Evolutionary conservation across 2,888 invertebrate genomes (phyloP), one percentile per base, ranked within the genome.

Genomic region (Hemicrepidius hirtus): DNA sequence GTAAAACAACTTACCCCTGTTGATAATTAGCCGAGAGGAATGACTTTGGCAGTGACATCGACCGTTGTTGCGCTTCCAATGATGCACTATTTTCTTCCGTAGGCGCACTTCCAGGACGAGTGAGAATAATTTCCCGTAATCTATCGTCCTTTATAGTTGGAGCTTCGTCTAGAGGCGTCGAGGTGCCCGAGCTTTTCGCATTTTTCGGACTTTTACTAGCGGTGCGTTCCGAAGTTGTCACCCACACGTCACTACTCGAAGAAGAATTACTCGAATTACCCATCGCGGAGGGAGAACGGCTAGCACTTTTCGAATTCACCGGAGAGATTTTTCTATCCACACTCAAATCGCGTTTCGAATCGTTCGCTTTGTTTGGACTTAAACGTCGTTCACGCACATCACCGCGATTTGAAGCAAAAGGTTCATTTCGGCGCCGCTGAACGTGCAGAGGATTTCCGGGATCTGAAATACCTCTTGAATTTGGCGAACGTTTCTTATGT

Each of bases 51-150:
- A 89, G 81, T 20, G 88, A 88, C 84, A 88, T 86, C n/a, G 88
- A 88, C 74, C 88, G 82, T 80, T 88, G 88, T 75, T 88, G 86
- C 59, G 87, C 76, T 68, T 84, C 84, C 71, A 84, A 71, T 32
- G 82, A 77, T 7, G 76, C 78, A 24, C 64, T 75, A 20, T 75
- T 75, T n/a, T 85, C 82, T 80, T 86, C 85, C 18, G 87, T 87
- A 0, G 89, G 89, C 5, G 89, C 89, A 81, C 89, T 89, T 70
- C 89, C 89, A 9, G 89, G 89, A 59, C 89, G 85, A 67, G 87
- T 87, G 16, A 87, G 78, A 44, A 86, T 85, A 40, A 85, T 85
- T 76, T 87, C 87, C 57, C 86, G 82, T 9, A 83, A 78, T 7
- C 84, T 84, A 44, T 86, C 85, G 35, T 80, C 82, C 55, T 78